Conservation (phyloP, 2,797 vertebrate genomes). For the Karalla daura region DNA sequence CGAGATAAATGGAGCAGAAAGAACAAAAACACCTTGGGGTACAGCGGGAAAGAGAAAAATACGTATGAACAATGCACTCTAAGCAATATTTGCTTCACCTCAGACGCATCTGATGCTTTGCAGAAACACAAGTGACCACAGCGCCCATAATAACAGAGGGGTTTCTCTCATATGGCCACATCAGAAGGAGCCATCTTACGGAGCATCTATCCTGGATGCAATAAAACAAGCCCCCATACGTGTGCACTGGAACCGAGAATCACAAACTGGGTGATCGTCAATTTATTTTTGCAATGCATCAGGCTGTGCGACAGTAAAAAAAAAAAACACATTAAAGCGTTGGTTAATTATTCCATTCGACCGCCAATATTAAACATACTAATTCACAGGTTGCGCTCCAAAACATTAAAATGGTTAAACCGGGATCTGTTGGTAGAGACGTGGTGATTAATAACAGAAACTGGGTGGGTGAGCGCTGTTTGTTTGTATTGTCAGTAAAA, state of each 20-base stretch:
- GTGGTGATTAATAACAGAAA: background rate
- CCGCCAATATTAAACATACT: background rate
- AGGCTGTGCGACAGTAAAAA: background rate
- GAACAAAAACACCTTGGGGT: conserved; percentile 15
- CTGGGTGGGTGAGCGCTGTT: background rate
- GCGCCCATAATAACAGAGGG: conserved; percentile 22
- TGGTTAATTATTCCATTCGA: background rate
- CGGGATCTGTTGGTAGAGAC: no score
- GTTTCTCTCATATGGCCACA: conserved; percentile 42
- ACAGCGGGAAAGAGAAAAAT: conserved; percentile 1
- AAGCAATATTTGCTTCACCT: background rate
- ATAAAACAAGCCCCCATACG: conserved; percentile 50
- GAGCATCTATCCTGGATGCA: conserved; percentile 56
- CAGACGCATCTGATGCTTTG: background rate
- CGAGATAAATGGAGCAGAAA: conserved; percentile 54
- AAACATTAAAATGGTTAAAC: background rate
- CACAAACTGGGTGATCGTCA: conserved; percentile 13
- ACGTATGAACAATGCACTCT: background rate
- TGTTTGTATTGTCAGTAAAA: conserved; percentile 28
- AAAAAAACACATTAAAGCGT: background rate
- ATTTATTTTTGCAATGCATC: background rate
- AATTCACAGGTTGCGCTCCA: background rate
- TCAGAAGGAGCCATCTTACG: conserved; percentile 73
- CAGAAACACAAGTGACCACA: conserved; percentile 17
- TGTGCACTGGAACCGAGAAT: conserved; percentile 36